Percentiles rank a stretch among this genome's conserved stretches.
phyloP scores from a whole-genome alignment of 2,797 vertebrate genomes.

The Chelon auratus region DNA sequence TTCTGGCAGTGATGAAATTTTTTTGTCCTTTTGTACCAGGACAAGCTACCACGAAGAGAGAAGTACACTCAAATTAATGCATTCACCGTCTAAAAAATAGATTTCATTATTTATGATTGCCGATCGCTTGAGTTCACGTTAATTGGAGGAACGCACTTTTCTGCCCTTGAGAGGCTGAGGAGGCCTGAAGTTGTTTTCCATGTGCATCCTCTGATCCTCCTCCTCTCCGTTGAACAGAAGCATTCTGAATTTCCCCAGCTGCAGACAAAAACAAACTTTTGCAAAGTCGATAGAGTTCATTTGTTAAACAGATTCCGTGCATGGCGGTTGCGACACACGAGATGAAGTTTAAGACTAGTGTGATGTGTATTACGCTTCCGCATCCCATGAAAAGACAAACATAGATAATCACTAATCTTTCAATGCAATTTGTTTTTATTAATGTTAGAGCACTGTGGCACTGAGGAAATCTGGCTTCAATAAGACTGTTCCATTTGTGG shows the following conservation, averaged over 20 bases:
- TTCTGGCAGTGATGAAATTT: conserved; percentile 31
- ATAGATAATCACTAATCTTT: no score
- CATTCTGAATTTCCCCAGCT: conserved; percentile 95
- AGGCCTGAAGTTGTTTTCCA: conserved; percentile 97
- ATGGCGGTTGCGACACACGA: not conserved
- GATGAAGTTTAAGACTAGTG: not conserved
- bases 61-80: conserved; percentile 45
- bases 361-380: not conserved
- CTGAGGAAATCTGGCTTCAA: not conserved
- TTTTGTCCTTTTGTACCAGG: not conserved
- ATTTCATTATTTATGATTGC: not conserved
- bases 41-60: conserved; percentile 29
- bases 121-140: conserved; percentile 40
- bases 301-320: not conserved
- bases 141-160: conserved; percentile 90
- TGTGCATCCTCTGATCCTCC: conserved; percentile 87
- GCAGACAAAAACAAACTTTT: conserved; percentile 23
- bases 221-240: conserved; percentile 89
- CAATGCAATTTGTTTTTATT: not conserved
- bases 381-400: not conserved
- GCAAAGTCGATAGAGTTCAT: not conserved
- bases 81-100: conserved; percentile 36
- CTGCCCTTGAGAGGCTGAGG: conserved; percentile 94
- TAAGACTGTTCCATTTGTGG: no score
- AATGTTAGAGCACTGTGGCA: not conserved